Evolutionary conservation across 2,888 invertebrate genomes (phyloP), one percentile per base, ranked within the genome.

Genomic region (Nezara viridula): DNA sequence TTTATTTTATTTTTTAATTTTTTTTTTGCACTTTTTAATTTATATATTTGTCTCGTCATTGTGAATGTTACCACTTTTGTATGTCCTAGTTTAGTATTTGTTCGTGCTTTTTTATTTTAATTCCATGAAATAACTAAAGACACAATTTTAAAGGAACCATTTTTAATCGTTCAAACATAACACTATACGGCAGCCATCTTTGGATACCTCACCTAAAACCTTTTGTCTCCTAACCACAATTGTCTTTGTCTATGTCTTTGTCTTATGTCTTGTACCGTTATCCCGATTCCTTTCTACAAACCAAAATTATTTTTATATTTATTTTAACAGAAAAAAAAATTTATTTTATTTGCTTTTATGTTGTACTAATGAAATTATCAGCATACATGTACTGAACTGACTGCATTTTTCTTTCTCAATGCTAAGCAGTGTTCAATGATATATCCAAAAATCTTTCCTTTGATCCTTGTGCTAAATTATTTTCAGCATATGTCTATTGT

Each of bases 141-240:
- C 88, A 88, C 88, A 85, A 88, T 47, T 55, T 50, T 52, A 16
- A 86, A 40, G 50, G 24, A 50, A 86, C 44, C 14, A 81, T 81
- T 81, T 44, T 81, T 81, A 81, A n/a, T 44, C 60, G 55, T 32
- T 60, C 40, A 86, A 86, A 88, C 73, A 66, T 66, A 47, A 88
- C 88, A 88, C 73, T 52, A 37, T 88, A 90, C 90, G 91, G 91
- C 91, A 91, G 91, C 91, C 91, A 90, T 91, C 91, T 91, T 91
- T 91, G 91, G 90, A 90, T 88, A 88, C 89, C 89, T 85, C 16
- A 90, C 90, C 90, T 87, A 37, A 60, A 73, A 73, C 88, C 90
- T 89, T 88, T 32, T 90, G 89, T 90, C 85, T 90, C 90, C 89
- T 89, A 88, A 89, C 89, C 88, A 66, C 89, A 87, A 85, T 89